These are phyloP conservation scores for Ptychobarbus kaznakovi DNA, from an alignment of 2,797 vertebrate species.

Conservation along the genomic window DNA sequence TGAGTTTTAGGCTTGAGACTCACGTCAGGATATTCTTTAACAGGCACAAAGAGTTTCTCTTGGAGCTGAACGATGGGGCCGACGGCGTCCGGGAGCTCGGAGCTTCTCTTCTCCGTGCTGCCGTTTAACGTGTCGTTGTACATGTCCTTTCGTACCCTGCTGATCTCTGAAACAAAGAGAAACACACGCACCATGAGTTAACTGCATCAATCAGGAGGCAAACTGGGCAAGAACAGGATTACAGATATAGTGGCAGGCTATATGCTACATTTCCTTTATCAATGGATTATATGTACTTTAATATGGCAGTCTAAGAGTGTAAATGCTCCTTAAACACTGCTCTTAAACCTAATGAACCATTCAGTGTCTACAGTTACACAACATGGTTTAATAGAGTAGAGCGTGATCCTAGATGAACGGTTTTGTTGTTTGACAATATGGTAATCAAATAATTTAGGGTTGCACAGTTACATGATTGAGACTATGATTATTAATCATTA, in stretches of 20 bases:
- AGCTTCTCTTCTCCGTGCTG: conserved; percentile 92
- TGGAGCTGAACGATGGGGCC: conserved; percentile 97
- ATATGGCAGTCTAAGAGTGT: neutral
- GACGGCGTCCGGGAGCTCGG: conserved; percentile 93
- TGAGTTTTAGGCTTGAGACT: conserved; percentile 72
- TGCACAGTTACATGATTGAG: too few relatives aligned
- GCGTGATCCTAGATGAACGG: neutral
- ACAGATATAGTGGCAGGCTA: neutral
- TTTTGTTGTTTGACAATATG: neutral
- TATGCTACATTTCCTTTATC: conserved; percentile 14
- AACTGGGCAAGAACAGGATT: neutral
- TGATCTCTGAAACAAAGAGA: conserved; percentile 86
- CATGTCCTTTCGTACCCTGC: conserved; percentile 99
- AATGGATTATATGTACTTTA: conserved; percentile 1
- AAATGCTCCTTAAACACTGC: conserved; percentile 12
- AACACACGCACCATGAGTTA: conserved; percentile 30
- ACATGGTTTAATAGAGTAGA: neutral
- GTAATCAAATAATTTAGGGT: neutral
- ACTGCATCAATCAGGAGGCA: conserved; percentile 1
- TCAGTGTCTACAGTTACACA: neutral
- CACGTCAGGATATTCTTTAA: conserved; percentile 99
- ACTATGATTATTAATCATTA: neutral
- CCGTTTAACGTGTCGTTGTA: conserved; percentile 99
- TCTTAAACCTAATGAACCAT: conserved; percentile 37
- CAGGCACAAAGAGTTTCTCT: conserved; percentile 99